A percentile compares a stretch with the other conserved stretches of the same genome.
Evolutionary conservation across 2,113 vertebrate genomes (phyloP).

Genomic region (Mustelus asterias): DNA sequence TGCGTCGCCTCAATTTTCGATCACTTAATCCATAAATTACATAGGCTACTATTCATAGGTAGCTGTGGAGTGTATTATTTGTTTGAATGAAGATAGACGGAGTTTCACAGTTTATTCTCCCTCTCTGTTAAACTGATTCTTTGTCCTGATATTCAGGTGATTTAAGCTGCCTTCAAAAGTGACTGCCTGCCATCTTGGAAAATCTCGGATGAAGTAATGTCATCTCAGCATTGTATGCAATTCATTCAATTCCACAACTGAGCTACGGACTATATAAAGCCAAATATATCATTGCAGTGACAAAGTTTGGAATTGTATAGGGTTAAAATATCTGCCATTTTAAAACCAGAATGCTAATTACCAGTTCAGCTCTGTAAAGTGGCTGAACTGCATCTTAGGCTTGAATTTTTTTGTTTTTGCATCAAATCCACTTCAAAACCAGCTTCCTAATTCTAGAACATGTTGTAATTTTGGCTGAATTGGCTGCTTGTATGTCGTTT

Average conservation of each 20-base stretch:
- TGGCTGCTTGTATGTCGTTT: not conserved
- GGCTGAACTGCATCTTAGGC: not conserved
- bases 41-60: not conserved
- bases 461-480: not conserved
- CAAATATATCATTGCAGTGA: not conserved
- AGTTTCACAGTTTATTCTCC: not conserved
- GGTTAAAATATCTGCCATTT: not conserved
- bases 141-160: not conserved
- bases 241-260: not conserved
- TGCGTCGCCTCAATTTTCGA: not conserved
- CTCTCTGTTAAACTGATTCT: not conserved
- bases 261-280: not conserved
- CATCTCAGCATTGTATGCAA: not conserved
- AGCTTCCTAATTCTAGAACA: not conserved
- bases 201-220: not conserved
- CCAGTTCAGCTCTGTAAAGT: not conserved
- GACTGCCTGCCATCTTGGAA: slow-evolving; percentile 12
- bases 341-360: not conserved
- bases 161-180: not conserved
- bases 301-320: not conserved
- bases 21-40: not conserved
- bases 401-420: not conserved
- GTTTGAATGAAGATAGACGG: not conserved
- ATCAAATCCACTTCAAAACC: not conserved
- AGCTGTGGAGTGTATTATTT: not conserved